phyloP scores from a whole-genome alignment of 30 jellyfish, hydroid and myxozoan species.

The Sanderia malayensis region DNA sequence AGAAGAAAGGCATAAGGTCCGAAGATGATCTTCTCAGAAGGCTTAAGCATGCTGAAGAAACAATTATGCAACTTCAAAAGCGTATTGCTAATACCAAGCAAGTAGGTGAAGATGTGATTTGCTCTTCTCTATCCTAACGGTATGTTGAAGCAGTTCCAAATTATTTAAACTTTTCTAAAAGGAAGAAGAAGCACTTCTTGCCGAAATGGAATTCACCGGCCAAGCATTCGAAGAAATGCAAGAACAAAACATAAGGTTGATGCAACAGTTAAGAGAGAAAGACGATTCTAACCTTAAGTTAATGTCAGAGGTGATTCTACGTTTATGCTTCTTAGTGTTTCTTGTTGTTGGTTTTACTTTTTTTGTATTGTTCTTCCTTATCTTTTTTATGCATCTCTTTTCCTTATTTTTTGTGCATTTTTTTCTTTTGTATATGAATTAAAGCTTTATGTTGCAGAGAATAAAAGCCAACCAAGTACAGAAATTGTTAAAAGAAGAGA shows the following conservation, averaged over 20 bases:
- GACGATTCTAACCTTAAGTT: slow-evolving; percentile 90
- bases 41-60: slow-evolving; percentile 74
- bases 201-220: slow-evolving; percentile 95
- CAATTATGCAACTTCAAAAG: slow-evolving; percentile 72
- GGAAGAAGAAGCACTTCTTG: slow-evolving; percentile 95
- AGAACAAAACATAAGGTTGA: slow-evolving; percentile 86
- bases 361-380: too few relatives aligned
- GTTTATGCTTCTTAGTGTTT: too few relatives aligned
- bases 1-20: slow-evolving; percentile 45
- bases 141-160: too few relatives aligned
- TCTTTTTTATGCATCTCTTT: too few relatives aligned
- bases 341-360: too few relatives aligned
- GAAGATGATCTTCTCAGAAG: slow-evolving; percentile 75
- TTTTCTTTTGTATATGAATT: too few relatives aligned
- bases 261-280: slow-evolving; percentile 95
- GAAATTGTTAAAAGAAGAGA: slow-evolving; percentile 85
- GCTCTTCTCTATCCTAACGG: too few relatives aligned
- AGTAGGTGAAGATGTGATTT: too few relatives aligned
- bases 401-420: too few relatives aligned
- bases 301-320: slow-evolving; percentile 98
- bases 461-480: slow-evolving; percentile 94
- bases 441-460: slow-evolving; percentile 63
- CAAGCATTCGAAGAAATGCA: slow-evolving; percentile 99
- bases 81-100: slow-evolving; percentile 79
- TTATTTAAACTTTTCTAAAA: slow-evolving; percentile 11